Conservation (phyloP, 2,888 invertebrate genomes). For the Trichopoda pennipes region DNA sequence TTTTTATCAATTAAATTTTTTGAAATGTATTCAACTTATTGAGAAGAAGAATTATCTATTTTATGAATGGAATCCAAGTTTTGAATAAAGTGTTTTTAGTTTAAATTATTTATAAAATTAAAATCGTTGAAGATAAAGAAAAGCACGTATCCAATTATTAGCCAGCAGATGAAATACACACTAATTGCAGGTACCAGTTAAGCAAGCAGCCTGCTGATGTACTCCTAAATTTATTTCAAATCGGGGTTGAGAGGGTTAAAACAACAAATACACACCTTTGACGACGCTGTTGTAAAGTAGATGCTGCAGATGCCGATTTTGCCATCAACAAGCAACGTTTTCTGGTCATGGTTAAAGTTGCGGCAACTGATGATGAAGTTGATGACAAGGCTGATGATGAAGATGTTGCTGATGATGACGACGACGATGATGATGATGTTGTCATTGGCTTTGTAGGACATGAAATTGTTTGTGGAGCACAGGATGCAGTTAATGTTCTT, state of each 20-base stretch:
- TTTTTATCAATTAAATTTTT: background rate
- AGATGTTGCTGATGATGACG: conserved; percentile 36
- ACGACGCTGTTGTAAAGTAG: conserved; percentile 56
- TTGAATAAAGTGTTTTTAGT: background rate
- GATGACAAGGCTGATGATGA: conserved; percentile 35
- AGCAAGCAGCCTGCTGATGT: background rate
- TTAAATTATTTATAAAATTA: conserved; percentile 10
- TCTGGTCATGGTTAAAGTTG: conserved; percentile 51
- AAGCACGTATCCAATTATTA: conserved; percentile 47
- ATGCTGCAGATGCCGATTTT: conserved; percentile 62
- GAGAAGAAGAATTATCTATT: background rate
- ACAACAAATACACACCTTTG: conserved; percentile 60
- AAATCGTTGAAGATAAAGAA: background rate
- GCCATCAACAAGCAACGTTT: conserved; percentile 60
- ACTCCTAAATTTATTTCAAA: too few species aligned
- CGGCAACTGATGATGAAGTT: conserved; percentile 31
- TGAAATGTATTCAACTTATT: conserved; percentile 8
- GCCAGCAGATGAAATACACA: background rate
- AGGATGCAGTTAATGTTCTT: conserved; percentile 47
- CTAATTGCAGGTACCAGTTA: background rate
- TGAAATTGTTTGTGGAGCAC: conserved; percentile 28
- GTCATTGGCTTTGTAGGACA: background rate
- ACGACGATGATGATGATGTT: conserved; percentile 28
- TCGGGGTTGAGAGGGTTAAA: background rate
- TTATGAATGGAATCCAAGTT: conserved; percentile 1